These are phyloP conservation scores for Apostichopus parvimensis DNA, from an alignment of 35 echinoderm and acorn worm genomes.

Conservation along the genomic window DNA sequence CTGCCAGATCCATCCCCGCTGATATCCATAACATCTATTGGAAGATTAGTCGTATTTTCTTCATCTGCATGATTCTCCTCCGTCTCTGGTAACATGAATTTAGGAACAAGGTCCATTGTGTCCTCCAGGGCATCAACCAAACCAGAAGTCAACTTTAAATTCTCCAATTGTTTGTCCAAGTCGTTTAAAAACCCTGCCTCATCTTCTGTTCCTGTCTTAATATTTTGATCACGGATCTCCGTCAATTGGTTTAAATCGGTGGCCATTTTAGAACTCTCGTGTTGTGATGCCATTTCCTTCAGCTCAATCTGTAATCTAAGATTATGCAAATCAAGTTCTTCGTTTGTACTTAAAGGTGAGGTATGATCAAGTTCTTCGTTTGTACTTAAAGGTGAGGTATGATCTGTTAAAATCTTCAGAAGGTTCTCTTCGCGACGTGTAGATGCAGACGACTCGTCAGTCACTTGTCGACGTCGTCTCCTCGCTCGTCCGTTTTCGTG, in stretches of 20 bases:
- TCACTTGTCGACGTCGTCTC: background rate
- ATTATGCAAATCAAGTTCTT: background rate
- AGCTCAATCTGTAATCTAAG: background rate
- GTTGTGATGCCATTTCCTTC: background rate
- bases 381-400: background rate
- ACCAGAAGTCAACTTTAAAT: background rate
- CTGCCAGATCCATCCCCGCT: conserved; percentile 12
- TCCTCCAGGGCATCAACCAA: background rate
- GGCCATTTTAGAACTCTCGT: background rate
- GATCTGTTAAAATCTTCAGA: background rate
- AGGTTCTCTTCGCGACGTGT: background rate
- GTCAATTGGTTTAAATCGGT: background rate
- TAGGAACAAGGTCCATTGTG: background rate
- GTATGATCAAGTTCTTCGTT: too few species aligned
- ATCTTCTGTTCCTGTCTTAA: background rate
- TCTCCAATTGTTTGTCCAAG: background rate
- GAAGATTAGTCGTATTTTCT: background rate
- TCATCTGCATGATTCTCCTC: background rate
- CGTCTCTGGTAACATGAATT: conserved; percentile 5
- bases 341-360: background rate
- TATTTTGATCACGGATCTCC: background rate
- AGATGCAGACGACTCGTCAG: background rate
- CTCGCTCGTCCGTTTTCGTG: background rate
- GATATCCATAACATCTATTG: background rate
- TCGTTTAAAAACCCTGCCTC: background rate